Evolutionary conservation across 2,888 invertebrate genomes (phyloP).

Genomic region (Stenolophus ochropezus): DNA sequence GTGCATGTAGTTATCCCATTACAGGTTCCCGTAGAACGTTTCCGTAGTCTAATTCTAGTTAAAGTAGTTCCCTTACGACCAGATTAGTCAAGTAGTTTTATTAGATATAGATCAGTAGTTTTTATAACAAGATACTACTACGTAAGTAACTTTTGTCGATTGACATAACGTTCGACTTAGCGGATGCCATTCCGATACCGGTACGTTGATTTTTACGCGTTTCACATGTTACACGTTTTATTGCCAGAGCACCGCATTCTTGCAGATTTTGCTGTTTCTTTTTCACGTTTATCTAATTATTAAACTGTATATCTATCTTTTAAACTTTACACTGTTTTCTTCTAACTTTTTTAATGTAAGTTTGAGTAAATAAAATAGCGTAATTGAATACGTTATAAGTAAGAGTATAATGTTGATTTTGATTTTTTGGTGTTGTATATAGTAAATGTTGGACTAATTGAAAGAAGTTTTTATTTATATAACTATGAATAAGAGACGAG

Average conservation of each 20-base stretch:
- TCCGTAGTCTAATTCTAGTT: background rate
- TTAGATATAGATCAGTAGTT: slow-evolving; percentile 14
- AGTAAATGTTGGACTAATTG: background rate
- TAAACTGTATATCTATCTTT: background rate
- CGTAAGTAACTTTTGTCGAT: slow-evolving; percentile 23
- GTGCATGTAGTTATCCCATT: slow-evolving; percentile 17
- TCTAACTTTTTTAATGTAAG: background rate
- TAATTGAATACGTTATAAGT: background rate
- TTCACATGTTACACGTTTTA: background rate
- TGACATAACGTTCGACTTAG: slow-evolving; percentile 3
- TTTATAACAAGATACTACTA: background rate
- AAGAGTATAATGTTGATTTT: no score
- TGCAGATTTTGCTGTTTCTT: slow-evolving; percentile 2
- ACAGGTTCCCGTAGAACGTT: background rate
- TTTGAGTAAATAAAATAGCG: no score
- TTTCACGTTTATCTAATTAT: background rate
- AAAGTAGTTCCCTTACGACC: background rate
- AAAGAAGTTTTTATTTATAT: background rate
- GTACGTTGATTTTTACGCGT: background rate
- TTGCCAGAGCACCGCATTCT: background rate
- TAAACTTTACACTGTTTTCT: background rate
- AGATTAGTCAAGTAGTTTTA: slow-evolving; percentile 20
- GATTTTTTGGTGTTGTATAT: no score
- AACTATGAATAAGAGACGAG: background rate
- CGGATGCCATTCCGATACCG: background rate